phyloP scores from a whole-genome alignment of 2,888 invertebrate species.

The Arge pagana region DNA sequence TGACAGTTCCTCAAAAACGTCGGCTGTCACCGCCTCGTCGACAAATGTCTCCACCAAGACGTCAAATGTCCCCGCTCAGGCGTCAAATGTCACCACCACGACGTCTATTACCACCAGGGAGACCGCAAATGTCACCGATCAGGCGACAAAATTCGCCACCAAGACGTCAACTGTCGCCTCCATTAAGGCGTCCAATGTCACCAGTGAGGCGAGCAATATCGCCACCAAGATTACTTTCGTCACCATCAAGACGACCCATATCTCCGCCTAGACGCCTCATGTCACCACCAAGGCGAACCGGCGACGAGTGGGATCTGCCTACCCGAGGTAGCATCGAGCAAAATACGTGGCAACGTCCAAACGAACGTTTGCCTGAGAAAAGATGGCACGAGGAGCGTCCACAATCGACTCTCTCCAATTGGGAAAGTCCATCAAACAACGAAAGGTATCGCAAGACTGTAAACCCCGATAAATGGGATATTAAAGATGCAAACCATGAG shows the following conservation, averaged over 20 bases:
- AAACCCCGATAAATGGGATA: conserved; percentile 34
- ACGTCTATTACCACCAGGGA: conserved; percentile 24
- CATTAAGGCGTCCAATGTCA: conserved; percentile 24
- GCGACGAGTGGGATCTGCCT: conserved; percentile 53
- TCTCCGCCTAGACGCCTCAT: conserved; percentile 37
- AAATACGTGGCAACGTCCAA: conserved; percentile 31
- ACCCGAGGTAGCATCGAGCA: conserved; percentile 46
- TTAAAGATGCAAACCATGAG: conserved; percentile 28
- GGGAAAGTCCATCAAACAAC: conserved; percentile 32
- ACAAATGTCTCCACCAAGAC: conserved; percentile 15
- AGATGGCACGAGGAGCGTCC: conserved; percentile 32
- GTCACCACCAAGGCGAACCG: conserved; percentile 37
- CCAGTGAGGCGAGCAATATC: conserved; percentile 19
- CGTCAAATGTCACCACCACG: conserved; percentile 31
- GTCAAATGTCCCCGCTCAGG: conserved; percentile 30
- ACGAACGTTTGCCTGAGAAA: conserved; percentile 19
- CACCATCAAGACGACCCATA: conserved; percentile 30
- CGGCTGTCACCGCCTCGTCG: conserved; percentile 34
- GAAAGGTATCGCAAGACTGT: conserved; percentile 35
- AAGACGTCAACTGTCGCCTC: conserved; percentile 25
- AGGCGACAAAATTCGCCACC: conserved; percentile 33
- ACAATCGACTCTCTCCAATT: conserved; percentile 18
- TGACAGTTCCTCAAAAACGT: conserved; percentile 36
- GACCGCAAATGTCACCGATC: conserved; percentile 22
- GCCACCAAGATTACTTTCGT: conserved; percentile 23